A percentile compares a stretch with the other conserved stretches of the same genome.
These are phyloP conservation scores for Venustaconcha ellipsiformis DNA, from an alignment of 1,140 invertebrate genomes.

Conservation along the genomic window DNA sequence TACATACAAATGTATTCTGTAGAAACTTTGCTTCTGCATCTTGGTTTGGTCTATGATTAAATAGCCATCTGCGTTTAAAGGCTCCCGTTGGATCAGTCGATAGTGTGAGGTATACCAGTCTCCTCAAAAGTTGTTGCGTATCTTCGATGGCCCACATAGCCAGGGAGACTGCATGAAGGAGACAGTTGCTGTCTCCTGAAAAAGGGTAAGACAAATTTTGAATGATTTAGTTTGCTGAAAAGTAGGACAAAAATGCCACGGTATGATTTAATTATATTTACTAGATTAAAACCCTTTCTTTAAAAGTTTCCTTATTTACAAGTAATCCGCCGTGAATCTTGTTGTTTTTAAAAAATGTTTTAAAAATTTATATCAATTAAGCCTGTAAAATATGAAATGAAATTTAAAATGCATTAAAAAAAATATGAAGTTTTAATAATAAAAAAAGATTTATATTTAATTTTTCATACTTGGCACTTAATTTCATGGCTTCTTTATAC, in stretches of 20 bases:
- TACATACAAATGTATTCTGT: constrained; percentile 12
- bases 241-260: too few relatives aligned
- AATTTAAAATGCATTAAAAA: background rate
- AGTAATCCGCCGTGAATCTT: too few relatives aligned
- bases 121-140: constrained; percentile 80
- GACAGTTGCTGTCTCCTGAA: constrained; percentile 87
- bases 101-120: constrained; percentile 81
- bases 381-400: background rate
- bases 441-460: too few relatives aligned
- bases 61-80: constrained; percentile 77
- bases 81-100: constrained; percentile 70
- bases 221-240: background rate
- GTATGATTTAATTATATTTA: too few relatives aligned
- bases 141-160: constrained; percentile 91
- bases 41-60: constrained; percentile 30
- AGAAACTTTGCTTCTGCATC: constrained; percentile 20
- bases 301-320: too few relatives aligned
- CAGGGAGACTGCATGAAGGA: constrained; percentile 82
- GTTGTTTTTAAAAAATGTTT: background rate
- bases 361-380: background rate
- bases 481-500: too few relatives aligned
- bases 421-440: too few relatives aligned
- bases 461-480: too few relatives aligned
- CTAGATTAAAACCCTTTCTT: too few relatives aligned
- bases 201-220: background rate